A percentile compares a stretch with the other conserved stretches of the same genome.
phyloP scores from a whole-genome alignment of 1,140 invertebrate genomes.

The Campoletis sonorensis region DNA sequence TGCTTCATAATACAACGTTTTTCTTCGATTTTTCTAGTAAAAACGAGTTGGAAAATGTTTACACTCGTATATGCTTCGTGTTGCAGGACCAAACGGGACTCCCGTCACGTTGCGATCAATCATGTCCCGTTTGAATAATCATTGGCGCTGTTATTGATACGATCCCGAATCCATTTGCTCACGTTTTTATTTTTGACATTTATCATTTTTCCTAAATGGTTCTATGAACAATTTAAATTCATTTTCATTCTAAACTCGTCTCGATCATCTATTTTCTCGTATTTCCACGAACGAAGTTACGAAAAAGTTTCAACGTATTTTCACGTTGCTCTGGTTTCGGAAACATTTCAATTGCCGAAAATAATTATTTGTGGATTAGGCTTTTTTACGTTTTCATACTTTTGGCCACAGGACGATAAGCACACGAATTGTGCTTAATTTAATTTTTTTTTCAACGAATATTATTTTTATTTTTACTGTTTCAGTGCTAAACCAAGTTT shows the following conservation, averaged over 20 bases:
- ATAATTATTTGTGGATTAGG: no score
- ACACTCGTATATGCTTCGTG: background rate
- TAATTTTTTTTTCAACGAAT: background rate
- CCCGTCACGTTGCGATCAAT: conserved; percentile 51
- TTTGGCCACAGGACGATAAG: no score
- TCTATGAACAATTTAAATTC: no score
- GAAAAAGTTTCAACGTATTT: no score
- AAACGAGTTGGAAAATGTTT: background rate
- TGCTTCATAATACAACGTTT: background rate
- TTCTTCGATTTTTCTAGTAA: background rate
- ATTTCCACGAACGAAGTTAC: no score
- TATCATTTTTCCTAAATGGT: no score
- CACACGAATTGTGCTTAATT: no score
- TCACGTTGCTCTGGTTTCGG: no score
- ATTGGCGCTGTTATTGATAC: conserved; percentile 14
- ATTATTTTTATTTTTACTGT: conserved; percentile 55
- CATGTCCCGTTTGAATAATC: conserved; percentile 56
- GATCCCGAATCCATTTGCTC: background rate
- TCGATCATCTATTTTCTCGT: no score
- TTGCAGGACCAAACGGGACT: conserved; percentile 36
- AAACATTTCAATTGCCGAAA: no score
- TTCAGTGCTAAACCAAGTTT: conserved; percentile 72
- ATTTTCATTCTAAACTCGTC: no score
- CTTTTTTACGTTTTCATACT: no score
- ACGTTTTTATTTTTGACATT: conserved; percentile 1